Conservation (phyloP, 2,113 vertebrate genomes). For the Orientallactaga bullata region DNA sequence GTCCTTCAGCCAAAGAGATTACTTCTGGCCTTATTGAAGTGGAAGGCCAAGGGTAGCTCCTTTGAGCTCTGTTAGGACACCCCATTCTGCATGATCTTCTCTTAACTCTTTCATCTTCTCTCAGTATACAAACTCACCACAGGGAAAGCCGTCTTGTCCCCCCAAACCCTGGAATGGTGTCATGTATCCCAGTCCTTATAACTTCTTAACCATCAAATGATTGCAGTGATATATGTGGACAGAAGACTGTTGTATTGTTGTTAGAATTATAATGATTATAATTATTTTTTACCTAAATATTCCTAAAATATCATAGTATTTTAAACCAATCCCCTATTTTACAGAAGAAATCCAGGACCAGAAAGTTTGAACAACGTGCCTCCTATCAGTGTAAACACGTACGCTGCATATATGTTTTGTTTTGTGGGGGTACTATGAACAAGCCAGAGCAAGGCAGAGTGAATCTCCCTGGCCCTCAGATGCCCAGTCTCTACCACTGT, state of each 20-base stretch:
- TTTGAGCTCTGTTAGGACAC: neutral
- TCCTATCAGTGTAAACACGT: neutral
- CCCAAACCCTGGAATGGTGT: neutral
- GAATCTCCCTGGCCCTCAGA: neutral
- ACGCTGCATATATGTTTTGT: neutral
- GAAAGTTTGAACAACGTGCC: neutral
- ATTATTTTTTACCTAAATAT: slow-evolving; percentile 3
- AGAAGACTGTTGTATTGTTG: neutral
- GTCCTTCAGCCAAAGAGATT: neutral
- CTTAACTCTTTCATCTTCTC: neutral
- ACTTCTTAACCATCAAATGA: neutral
- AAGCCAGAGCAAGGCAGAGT: neutral
- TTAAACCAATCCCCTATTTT: slow-evolving; percentile 1
- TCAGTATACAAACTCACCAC: neutral
- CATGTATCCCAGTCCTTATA: neutral
- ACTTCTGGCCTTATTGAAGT: neutral
- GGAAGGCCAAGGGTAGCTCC: neutral
- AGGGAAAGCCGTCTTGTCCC: neutral
- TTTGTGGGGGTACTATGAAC: neutral
- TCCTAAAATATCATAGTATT: neutral
- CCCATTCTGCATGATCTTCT: neutral
- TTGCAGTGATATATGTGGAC: neutral
- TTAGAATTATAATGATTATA: neutral
- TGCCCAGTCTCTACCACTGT: neutral
- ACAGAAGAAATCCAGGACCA: slow-evolving; percentile 36